Percentiles rank a stretch among this genome's conserved stretches.
These are phyloP conservation scores for Atrichornis clamosus DNA, from an alignment of 2,113 vertebrate genomes.

Conservation along the genomic window DNA sequence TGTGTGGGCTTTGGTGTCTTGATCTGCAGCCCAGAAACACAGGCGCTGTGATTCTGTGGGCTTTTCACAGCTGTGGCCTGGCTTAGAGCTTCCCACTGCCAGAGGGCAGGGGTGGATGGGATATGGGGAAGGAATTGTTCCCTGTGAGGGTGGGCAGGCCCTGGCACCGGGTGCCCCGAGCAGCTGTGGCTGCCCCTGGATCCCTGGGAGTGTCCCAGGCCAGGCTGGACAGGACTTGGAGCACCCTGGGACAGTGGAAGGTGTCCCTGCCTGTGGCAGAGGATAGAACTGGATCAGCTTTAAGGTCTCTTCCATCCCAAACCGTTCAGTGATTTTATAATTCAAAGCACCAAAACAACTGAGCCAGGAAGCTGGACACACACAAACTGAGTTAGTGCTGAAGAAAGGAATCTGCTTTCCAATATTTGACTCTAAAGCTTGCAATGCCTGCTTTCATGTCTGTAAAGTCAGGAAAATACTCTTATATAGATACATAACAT, in stretches of 20 bases:
- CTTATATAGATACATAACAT: neutral
- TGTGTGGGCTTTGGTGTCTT: too few species aligned
- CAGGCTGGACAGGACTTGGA: neutral
- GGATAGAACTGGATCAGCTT: accelerated
- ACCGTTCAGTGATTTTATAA: neutral
- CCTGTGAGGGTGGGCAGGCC: neutral
- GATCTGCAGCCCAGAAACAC: neutral
- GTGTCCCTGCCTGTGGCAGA: neutral
- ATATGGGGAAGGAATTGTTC: neutral
- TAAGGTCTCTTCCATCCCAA: neutral
- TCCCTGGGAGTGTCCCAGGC: neutral
- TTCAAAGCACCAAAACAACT: neutral
- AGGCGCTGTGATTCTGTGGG: neutral
- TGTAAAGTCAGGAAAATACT: neutral
- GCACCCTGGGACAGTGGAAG: neutral
- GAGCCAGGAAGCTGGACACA: neutral
- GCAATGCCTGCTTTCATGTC: neutral
- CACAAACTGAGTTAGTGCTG: neutral
- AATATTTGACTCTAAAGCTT: neutral
- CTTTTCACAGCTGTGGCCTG: neutral
- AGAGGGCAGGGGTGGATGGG: neutral
- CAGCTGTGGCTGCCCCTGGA: neutral
- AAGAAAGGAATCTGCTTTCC: neutral
- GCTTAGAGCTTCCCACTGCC: neutral
- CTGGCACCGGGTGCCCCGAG: neutral